Conservation (phyloP, 2,797 vertebrate species). For the Podargus strigoides region DNA sequence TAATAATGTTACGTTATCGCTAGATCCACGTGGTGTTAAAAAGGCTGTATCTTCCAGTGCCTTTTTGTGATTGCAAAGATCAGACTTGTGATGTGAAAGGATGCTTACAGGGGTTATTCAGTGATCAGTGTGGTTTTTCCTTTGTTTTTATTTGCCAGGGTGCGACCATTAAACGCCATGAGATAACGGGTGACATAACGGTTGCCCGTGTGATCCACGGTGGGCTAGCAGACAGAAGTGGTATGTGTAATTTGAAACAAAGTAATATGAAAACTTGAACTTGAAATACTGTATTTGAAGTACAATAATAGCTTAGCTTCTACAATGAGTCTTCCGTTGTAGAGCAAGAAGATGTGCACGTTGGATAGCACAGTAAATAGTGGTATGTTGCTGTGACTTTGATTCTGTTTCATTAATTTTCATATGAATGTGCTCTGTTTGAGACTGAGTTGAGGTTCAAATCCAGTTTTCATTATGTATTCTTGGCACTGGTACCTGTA, state of each 20-base stretch:
- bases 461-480: background rate
- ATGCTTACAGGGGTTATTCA: background rate
- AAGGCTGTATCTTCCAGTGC: background rate
- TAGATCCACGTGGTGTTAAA: background rate
- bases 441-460: background rate
- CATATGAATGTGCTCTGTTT: background rate
- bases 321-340: background rate
- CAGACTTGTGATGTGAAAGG: background rate
- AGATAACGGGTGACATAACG: slow-evolving; percentile 89
- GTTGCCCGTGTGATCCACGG: slow-evolving; percentile 94
- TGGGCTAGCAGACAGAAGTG: slow-evolving; percentile 92
- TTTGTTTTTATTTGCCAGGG: slow-evolving; percentile 76
- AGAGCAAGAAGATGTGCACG: background rate
- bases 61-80: background rate
- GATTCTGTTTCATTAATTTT: background rate
- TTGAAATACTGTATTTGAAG: background rate
- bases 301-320: background rate
- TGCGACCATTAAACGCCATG: slow-evolving; percentile 94
- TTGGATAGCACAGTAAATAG: background rate
- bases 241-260: slow-evolving; percentile 71
- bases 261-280: background rate
- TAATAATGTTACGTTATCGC: background rate
- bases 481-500: background rate
- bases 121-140: background rate
- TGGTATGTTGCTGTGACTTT: background rate